Base-by-base conservation (phyloP, 2,797 vertebrate genomes). In the Nyctalus aviator region DNA sequence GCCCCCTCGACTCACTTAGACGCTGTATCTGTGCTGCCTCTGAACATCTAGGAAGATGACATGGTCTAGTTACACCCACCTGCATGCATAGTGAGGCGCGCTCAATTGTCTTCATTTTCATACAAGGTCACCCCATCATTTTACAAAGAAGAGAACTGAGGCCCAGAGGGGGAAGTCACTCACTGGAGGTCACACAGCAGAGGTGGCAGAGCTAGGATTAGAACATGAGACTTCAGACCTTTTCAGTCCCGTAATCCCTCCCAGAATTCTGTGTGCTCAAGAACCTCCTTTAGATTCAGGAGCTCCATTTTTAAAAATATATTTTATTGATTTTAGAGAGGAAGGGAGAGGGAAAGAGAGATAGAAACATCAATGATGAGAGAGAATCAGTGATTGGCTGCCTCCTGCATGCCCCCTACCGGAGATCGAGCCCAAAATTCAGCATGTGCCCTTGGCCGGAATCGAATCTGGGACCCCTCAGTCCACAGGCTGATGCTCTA, bases 101-200 rank as follows among this genome's bases (percentile, higher is more conserved):
- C 68, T 78, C 27, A 83, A 0, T 37, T 91, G 53, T n/a, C 77
- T 82, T 85, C 27, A 32, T 85, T 88, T 83, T 75, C 32, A 25
- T 64, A 20, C n/a, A 57, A 50, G 8, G 8, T 48, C 37, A 30
- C 8, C 30, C 23, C 18, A 20, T 71, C 23, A 75, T 86, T 95
- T 91, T 82, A 64, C 41, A 82, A 25, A 81, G 71, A 89, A 57
- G 86, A 94, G n/a, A 93, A 71, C 27, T 30, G 84, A 76, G 59
- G 46, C 57, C 23, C 62, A 35, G 62, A 69, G 76, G 23, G 37
- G 48, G 35, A 66, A 86, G 59, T 93, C 84, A 89, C 14, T 72
- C 46, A 71, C 46, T n/a, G 30, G n/a, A 78, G 71, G 6, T 66
- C 69, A 75, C 55, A 77, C 21, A 73, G 68, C 46, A 79, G 73